A percentile compares a stretch with the other conserved stretches of the same genome.
phyloP scores from a whole-genome alignment of 2,797 vertebrate species.

The Nyctalus aviator region DNA sequence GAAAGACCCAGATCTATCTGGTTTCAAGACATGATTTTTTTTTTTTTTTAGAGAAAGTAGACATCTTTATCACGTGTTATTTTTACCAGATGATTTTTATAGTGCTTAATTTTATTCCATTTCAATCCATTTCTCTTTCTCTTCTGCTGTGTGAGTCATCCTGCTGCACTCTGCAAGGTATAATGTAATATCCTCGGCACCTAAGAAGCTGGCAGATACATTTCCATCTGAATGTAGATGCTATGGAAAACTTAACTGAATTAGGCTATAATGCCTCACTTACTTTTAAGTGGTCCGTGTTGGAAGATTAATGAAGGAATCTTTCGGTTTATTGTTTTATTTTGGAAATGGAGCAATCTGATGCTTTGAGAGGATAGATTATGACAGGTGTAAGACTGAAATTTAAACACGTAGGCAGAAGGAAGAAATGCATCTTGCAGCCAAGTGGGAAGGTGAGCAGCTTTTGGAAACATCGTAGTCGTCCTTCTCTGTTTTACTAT shows the following conservation, averaged over 20 bases:
- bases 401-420: slow-evolving; percentile 47
- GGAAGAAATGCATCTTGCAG: neutral
- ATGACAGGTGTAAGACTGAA: slow-evolving; percentile 34
- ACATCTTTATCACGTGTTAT: neutral
- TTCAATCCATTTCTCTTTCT: slow-evolving; percentile 48
- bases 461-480: neutral
- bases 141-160: slow-evolving; percentile 56
- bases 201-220: slow-evolving; percentile 29
- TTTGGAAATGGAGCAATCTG: slow-evolving; percentile 55
- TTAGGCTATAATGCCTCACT: slow-evolving; percentile 9
- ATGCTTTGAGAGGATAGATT: neutral
- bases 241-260: slow-evolving; percentile 4
- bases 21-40: slow-evolving; percentile 50
- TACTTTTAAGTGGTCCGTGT: slow-evolving; percentile 52
- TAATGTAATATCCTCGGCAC: neutral
- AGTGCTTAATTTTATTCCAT: slow-evolving; percentile 64
- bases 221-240: slow-evolving; percentile 50
- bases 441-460: slow-evolving; percentile 41
- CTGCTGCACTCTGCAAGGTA: neutral
- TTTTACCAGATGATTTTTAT: slow-evolving; percentile 66
- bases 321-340: slow-evolving; percentile 56
- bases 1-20: neutral
- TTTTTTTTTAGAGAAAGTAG: slow-evolving; percentile 53
- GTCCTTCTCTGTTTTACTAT: slow-evolving; percentile 22
- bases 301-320: slow-evolving; percentile 50